These are phyloP conservation scores for Slavum lentiscoides DNA, from an alignment of 2,888 invertebrate species.

Conservation along the genomic window DNA sequence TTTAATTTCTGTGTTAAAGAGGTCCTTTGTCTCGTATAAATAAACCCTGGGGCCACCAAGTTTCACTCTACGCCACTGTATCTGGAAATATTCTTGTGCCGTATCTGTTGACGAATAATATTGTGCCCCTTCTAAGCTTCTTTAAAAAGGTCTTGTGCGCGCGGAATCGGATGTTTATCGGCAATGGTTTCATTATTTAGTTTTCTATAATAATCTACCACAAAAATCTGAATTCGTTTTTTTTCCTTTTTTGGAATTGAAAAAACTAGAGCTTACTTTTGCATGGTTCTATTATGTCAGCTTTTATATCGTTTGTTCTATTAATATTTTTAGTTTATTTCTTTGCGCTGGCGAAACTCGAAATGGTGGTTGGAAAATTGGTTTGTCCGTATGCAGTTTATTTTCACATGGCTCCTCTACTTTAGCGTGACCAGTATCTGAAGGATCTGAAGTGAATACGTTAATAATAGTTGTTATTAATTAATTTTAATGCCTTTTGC, in stretches of 20 bases:
- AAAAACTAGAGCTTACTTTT: conserved; percentile 8
- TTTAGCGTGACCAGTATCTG: conserved; percentile 2
- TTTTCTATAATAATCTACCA: conserved; percentile 27
- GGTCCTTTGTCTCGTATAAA: too few relatives aligned
- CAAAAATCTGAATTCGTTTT: conserved; percentile 26
- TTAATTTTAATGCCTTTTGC: too few relatives aligned
- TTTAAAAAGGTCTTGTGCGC: conserved; percentile 24
- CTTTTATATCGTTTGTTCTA: background rate
- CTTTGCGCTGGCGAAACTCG: background rate
- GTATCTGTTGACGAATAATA: background rate
- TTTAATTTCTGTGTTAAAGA: too few relatives aligned
- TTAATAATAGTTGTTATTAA: too few relatives aligned
- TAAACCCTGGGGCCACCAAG: too few relatives aligned
- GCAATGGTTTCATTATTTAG: background rate
- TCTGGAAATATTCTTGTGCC: conserved; percentile 25
- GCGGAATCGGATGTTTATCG: conserved; percentile 16
- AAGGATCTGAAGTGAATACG: conserved; percentile 25
- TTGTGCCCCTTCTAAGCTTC: conserved; percentile 17
- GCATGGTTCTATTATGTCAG: too few relatives aligned
- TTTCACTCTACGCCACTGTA: too few relatives aligned
- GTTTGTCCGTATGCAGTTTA: conserved; percentile 16
- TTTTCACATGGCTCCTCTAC: conserved; percentile 30
- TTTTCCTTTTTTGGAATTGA: conserved; percentile 13
- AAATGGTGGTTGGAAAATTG: background rate
- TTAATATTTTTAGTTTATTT: background rate